A percentile compares a stretch with the other conserved stretches of the same genome.
These are phyloP conservation scores for Xylota sylvarum DNA, from an alignment of 2,888 invertebrate species.

Conservation along the genomic window DNA sequence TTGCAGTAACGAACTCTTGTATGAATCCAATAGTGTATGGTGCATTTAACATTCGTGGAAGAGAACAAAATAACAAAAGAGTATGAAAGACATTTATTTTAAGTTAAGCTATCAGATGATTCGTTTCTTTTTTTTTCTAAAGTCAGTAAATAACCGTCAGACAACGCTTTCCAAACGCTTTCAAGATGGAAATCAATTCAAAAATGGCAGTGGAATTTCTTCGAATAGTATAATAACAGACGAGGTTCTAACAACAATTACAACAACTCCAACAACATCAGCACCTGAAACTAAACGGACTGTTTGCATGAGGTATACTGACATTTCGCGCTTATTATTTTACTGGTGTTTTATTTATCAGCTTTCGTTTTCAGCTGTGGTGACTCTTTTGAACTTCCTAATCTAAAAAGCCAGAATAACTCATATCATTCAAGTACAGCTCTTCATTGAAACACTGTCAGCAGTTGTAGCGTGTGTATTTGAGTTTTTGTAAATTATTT, in stretches of 20 bases:
- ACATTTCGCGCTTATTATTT: neutral
- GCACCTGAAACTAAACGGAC: slow-evolving; percentile 49
- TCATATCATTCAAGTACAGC: slow-evolving; percentile 61
- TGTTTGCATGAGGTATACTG: slow-evolving; percentile 55
- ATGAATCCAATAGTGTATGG: slow-evolving; percentile 99
- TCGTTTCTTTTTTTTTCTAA: neutral
- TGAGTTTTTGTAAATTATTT: slow-evolving; percentile 36
- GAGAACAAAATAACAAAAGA: slow-evolving; percentile 80
- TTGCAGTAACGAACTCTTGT: slow-evolving; percentile 98
- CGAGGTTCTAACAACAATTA: slow-evolving; percentile 48
- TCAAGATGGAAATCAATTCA: slow-evolving; percentile 65
- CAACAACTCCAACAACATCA: slow-evolving; percentile 29
- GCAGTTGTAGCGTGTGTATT: slow-evolving; percentile 31
- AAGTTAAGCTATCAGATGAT: neutral
- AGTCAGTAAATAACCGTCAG: slow-evolving; percentile 83
- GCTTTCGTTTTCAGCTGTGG: slow-evolving; percentile 79
- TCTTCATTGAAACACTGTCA: slow-evolving; percentile 48
- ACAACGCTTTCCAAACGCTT: slow-evolving; percentile 82
- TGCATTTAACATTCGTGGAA: slow-evolving; percentile 89
- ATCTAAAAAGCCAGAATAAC: slow-evolving; percentile 76
- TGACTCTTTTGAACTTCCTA: slow-evolving; percentile 81
- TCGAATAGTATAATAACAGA: slow-evolving; percentile 61
- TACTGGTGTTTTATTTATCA: slow-evolving; percentile 48
- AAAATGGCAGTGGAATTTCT: slow-evolving; percentile 65
- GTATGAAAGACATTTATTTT: slow-evolving; percentile 73